Conservation (phyloP, 2,113 vertebrate genomes). For the Perccottus glenii region DNA sequence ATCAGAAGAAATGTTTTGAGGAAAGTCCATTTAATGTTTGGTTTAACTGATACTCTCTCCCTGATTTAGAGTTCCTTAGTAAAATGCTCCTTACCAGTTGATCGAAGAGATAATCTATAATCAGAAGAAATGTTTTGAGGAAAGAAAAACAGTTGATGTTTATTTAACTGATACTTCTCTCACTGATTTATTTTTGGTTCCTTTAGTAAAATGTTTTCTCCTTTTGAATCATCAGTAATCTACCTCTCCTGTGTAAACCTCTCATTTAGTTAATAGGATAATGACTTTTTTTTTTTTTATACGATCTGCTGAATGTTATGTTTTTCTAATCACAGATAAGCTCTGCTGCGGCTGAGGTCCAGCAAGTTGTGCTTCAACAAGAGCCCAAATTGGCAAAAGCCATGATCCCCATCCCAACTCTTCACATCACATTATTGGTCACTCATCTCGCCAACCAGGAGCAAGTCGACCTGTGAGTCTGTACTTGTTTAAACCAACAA, state of each 20-base stretch:
- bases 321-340: conserved; percentile 81
- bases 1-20: not conserved
- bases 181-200: conserved; percentile 2
- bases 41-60: not conserved
- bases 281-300: not conserved
- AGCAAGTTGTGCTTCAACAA: conserved; percentile 83
- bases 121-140: not conserved
- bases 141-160: not conserved
- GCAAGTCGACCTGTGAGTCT: conserved; percentile 86
- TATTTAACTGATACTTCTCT: conserved; percentile 7
- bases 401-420: conserved; percentile 83
- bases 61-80: not conserved
- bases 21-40: not conserved
- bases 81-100: not conserved
- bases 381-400: conserved; percentile 85
- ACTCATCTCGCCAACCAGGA: conserved; percentile 87
- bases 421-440: conserved; percentile 92
- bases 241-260: not conserved
- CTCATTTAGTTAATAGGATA: not conserved
- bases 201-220: not conserved
- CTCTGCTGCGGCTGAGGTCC: conserved; percentile 78
- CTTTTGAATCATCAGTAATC: too few species aligned
- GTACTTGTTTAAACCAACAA: not conserved
- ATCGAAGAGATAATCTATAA: not conserved
- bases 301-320: not conserved